Percentiles rank a stretch among this genome's conserved stretches.
Conservation (phyloP, 1,140 invertebrate species). For the Meloidogyne floridensis region DNA sequence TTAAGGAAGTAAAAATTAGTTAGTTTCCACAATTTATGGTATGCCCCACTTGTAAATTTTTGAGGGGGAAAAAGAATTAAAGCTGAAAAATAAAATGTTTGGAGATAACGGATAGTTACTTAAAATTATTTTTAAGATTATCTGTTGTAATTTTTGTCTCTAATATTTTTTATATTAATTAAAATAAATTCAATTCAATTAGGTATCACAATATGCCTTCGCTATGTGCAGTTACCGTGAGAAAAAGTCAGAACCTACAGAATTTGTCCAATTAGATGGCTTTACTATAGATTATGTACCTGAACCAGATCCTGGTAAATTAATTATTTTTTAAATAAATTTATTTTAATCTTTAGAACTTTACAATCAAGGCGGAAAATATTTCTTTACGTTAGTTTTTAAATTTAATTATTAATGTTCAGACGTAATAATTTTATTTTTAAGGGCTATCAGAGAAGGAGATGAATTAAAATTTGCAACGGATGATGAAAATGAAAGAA, state of each 20-base stretch:
- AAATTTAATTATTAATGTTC: neutral
- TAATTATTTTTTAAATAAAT: neutral
- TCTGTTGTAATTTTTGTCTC: too few relatives aligned
- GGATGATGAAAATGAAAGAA: slow-evolving; percentile 96
- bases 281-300: slow-evolving; percentile 97
- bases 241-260: slow-evolving; percentile 96
- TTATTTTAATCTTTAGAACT: slow-evolving; percentile 58
- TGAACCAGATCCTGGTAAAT: slow-evolving; percentile 81
- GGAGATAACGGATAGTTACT: too few relatives aligned
- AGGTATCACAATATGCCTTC: slow-evolving; percentile 97
- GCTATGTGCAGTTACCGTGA: slow-evolving; percentile 99
- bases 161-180: neutral
- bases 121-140: too few relatives aligned
- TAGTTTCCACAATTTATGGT: too few relatives aligned
- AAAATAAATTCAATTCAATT: neutral
- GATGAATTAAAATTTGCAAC: slow-evolving; percentile 94
- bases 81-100: too few relatives aligned
- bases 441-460: slow-evolving; percentile 96
- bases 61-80: too few relatives aligned
- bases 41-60: too few relatives aligned
- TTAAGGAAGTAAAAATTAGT: too few relatives aligned
- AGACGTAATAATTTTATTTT: slow-evolving; percentile 66
- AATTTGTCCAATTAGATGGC: slow-evolving; percentile 98
- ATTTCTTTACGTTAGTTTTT: slow-evolving; percentile 71
- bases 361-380: slow-evolving; percentile 82